Evolutionary conservation across 2,888 invertebrate genomes (phyloP).

Genomic region (Thymelicus lineola): DNA sequence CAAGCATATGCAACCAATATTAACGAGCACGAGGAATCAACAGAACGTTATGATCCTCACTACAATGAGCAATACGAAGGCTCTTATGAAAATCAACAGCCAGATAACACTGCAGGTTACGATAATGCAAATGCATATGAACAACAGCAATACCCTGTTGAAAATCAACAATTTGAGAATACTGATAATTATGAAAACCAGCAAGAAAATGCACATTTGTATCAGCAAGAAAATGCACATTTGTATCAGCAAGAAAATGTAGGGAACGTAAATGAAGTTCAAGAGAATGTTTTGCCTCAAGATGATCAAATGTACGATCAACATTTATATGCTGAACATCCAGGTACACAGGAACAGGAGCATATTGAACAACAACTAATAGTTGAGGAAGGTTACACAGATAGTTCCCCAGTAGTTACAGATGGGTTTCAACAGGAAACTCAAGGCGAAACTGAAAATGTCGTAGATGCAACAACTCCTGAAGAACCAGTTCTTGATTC

Average conservation of each 20-base stretch:
- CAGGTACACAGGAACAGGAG: constrained; percentile 36
- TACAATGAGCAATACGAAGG: constrained; percentile 66
- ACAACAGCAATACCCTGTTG: constrained; percentile 27
- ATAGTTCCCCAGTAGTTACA: background rate
- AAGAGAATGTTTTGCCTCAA: constrained; percentile 34
- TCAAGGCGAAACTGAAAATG: constrained; percentile 5
- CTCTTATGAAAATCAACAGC: constrained; percentile 38
- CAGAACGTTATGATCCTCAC: constrained; percentile 64
- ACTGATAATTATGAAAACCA: constrained; percentile 41
- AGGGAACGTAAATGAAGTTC: constrained; percentile 22
- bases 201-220: constrained; percentile 37
- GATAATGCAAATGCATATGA: constrained; percentile 21
- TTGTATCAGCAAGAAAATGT: constrained; percentile 39
- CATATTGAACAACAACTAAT: constrained; percentile 57
- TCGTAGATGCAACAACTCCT: background rate
- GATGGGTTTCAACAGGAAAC: constrained; percentile 8
- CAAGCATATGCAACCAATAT: constrained; percentile 54
- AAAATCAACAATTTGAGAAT: constrained; percentile 37
- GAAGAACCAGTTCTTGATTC: constrained; percentile 10
- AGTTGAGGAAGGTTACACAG: constrained; percentile 55
- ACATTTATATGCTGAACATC: constrained; percentile 41
- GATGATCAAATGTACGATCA: constrained; percentile 42
- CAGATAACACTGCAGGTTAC: constrained; percentile 28
- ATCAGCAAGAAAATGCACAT: constrained; percentile 39
- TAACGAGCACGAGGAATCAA: constrained; percentile 63